Base-by-base conservation (phyloP, 2,888 invertebrate genomes). In the Margaritifera margaritifera region DNA sequence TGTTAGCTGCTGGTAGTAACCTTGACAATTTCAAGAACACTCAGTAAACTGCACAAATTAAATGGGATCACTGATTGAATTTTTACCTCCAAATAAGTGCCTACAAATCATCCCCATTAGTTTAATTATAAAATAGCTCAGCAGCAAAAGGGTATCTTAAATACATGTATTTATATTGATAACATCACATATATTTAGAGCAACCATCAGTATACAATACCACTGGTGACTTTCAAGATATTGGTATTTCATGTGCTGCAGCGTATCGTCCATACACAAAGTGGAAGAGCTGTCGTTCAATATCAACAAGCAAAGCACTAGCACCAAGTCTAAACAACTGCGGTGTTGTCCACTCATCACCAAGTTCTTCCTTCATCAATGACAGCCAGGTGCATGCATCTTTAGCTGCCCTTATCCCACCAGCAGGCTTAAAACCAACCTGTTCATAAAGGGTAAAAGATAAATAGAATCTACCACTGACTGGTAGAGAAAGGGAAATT, bases 371-470 rank as follows among this genome's bases (percentile, higher is more conserved):
- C 86, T 95, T 93, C 15, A 98, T 93, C 71, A 99, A 90, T 6
- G 94, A 92, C 81, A 97, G 91, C 97, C 97, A 99, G 71, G 93
- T 92, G 51, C 98, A 91, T 0, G 96, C 95, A 88, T 99, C 97
- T 61, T 92, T 92, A 0, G 94, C 92, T 0, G 95, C 95, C 76
- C 94, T 93, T 60, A 99, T 95, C 15, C 99, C 99, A 22, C 99
- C 99, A 25, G 99, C 99, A 25, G 99, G 98, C 91, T 99, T 99
- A 69, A 99, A 92, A 3, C 99, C 99, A 75, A 99, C 94, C 95
- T 96, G n/a, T n/a, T n/a, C n/a, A n/a, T n/a, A n/a, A n/a, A n/a
- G n/a, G n/a, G n/a, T n/a, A 85, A 58, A 87, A 85, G 51, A 50
- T 42, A 15, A 61, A 69, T 52, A 51, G 64, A 53, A 56, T 20